A percentile compares a stretch with the other conserved stretches of the same genome.
These are phyloP conservation scores for Agonopterix heracliana DNA, from an alignment of 2,888 invertebrate genomes.

Conservation along the genomic window DNA sequence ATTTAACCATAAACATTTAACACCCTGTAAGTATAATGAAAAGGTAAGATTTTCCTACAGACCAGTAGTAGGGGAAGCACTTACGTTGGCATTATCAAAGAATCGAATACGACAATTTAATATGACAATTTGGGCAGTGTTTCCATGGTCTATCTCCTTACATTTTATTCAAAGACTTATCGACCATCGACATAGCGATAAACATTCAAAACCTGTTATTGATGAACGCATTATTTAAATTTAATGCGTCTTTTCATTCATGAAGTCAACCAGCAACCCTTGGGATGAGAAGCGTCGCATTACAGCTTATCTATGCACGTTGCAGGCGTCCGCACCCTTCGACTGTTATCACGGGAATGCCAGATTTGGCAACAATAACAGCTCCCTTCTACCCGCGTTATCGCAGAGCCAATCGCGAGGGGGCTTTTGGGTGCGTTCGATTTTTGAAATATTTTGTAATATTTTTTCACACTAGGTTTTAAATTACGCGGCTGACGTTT, in stretches of 20 bases:
- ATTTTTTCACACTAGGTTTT: conserved; percentile 3
- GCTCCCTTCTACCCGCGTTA: conserved; percentile 40
- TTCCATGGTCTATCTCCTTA: too few relatives aligned
- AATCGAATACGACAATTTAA: too few relatives aligned
- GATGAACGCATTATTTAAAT: conserved; percentile 42
- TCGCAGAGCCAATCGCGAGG: conserved; percentile 60
- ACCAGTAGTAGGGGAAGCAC: too few relatives aligned
- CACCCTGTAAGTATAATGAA: too few relatives aligned
- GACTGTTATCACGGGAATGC: conserved; percentile 59
- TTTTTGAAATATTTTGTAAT: conserved; percentile 18
- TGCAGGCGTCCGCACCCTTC: conserved; percentile 61
- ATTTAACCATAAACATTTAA: too few relatives aligned
- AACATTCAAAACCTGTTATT: conserved; percentile 6
- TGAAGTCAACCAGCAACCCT: conserved; percentile 51
- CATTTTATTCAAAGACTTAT: too few relatives aligned
- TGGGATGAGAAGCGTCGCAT: conserved; percentile 44
- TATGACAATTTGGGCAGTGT: too few relatives aligned
- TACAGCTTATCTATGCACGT: conserved; percentile 58
- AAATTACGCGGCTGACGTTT: neutral
- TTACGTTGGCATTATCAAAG: too few relatives aligned
- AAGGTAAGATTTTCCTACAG: too few relatives aligned
- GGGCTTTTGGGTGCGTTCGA: conserved; percentile 26
- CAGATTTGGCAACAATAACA: conserved; percentile 65
- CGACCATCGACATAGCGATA: too few relatives aligned
- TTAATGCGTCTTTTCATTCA: conserved; percentile 33